These are phyloP conservation scores for Etheostoma spectabile DNA, from an alignment of 2,113 vertebrate species.

Conservation along the genomic window DNA sequence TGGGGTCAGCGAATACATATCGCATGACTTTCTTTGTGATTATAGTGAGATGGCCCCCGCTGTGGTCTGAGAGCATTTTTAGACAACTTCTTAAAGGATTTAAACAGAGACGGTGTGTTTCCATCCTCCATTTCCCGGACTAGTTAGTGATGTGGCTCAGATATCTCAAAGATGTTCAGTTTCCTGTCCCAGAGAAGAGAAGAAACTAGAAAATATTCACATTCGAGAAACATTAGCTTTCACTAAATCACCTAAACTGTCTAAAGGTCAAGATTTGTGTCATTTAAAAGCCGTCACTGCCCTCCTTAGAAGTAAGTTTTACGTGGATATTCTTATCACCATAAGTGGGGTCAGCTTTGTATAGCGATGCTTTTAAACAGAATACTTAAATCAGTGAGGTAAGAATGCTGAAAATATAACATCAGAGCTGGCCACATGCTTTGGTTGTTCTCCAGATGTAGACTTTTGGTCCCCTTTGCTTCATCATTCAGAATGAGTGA, in stretches of 20 bases:
- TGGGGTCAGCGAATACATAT: neutral
- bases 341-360: neutral
- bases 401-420: constrained; percentile 33
- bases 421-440: constrained; percentile 20
- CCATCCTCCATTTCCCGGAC: no score
- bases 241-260: constrained; percentile 7
- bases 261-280: constrained; percentile 8
- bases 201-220: no score
- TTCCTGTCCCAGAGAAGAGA: no score
- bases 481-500: constrained; percentile 32
- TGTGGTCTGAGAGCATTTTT: no score
- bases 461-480: constrained; percentile 25
- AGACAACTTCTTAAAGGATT: no score
- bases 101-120: no score
- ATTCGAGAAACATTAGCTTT: constrained; percentile 1
- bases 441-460: constrained; percentile 29
- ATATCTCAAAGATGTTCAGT: no score
- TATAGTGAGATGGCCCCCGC: neutral
- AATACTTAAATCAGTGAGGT: constrained; percentile 10
- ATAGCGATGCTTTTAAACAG: constrained; percentile 15
- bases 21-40: neutral
- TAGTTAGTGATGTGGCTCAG: no score
- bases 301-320: neutral
- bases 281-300: constrained; percentile 33
- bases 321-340: constrained; percentile 4